Conservation (phyloP, 2,888 invertebrate species). For the Volucella inanis region DNA sequence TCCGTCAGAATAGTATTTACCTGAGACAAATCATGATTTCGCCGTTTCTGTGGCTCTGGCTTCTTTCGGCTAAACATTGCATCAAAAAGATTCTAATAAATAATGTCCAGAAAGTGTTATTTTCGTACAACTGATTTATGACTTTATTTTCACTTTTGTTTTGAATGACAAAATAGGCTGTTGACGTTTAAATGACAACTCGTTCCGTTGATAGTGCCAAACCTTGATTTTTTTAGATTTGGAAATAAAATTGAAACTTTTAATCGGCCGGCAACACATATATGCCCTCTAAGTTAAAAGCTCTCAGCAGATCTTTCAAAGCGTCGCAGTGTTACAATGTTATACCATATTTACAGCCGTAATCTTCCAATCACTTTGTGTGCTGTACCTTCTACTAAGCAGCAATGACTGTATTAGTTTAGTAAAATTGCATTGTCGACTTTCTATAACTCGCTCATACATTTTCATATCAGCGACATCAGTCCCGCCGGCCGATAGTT, state of each 20-base stretch:
- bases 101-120: slow-evolving; percentile 1
- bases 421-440: too few species aligned
- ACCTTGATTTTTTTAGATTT: not conserved
- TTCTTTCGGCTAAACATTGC: slow-evolving; percentile 81
- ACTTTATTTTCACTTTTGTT: slow-evolving; percentile 50
- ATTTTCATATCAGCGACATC: too few species aligned
- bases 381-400: too few species aligned
- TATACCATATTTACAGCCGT: too few species aligned
- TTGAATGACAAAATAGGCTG: slow-evolving; percentile 63
- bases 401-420: too few species aligned
- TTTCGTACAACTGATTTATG: slow-evolving; percentile 14
- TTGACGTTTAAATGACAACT: slow-evolving; percentile 39
- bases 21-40: slow-evolving; percentile 81
- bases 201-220: slow-evolving; percentile 26
- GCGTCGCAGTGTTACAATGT: too few species aligned
- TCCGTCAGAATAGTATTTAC: slow-evolving; percentile 75
- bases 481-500: too few species aligned
- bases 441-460: too few species aligned
- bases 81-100: not conserved
- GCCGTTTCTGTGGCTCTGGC: slow-evolving; percentile 79
- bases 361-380: too few species aligned
- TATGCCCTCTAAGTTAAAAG: too few species aligned
- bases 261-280: too few species aligned
- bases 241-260: not conserved
- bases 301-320: too few species aligned